Conservation (phyloP, 1,140 invertebrate genomes). For the Drosophila pectinifera region DNA sequence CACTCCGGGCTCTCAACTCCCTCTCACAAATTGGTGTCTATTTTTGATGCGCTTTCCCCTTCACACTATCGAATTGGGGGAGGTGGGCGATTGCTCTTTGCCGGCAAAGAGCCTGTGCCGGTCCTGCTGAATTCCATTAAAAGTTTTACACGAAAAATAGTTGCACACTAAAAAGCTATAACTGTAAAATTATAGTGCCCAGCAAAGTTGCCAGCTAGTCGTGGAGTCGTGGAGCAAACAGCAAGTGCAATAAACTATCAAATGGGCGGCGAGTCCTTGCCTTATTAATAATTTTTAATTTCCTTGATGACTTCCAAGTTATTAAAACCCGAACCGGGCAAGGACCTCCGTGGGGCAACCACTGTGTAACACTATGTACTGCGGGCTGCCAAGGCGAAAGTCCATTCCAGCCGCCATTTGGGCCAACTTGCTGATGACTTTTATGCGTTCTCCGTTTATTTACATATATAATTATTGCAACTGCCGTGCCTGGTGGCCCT, state of each 20-base stretch:
- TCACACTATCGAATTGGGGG: conserved; percentile 55
- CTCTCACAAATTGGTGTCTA: conserved; percentile 69
- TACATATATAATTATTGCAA: conserved; percentile 56
- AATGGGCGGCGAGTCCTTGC: conserved; percentile 67
- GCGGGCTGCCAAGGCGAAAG: conserved; percentile 14
- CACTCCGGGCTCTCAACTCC: background rate
- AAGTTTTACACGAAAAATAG: conserved; percentile 83
- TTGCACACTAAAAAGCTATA: conserved; percentile 82
- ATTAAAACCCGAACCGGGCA: conserved; percentile 60
- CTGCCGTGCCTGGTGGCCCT: background rate
- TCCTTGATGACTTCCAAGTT: conserved; percentile 81
- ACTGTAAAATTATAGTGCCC: conserved; percentile 80
- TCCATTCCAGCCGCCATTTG: conserved; percentile 34
- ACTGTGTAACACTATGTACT: conserved; percentile 11
- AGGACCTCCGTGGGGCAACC: conserved; percentile 12
- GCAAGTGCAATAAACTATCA: conserved; percentile 70
- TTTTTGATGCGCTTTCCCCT: conserved; percentile 67
- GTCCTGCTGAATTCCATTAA: conserved; percentile 80
- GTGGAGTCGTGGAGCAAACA: conserved; percentile 8
- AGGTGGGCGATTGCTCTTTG: conserved; percentile 10
- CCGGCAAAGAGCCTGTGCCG: conserved; percentile 8
- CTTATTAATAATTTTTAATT: conserved; percentile 84
- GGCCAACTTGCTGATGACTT: conserved; percentile 52
- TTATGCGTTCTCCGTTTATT: conserved; percentile 59
- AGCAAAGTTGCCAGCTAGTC: conserved; percentile 55